These are phyloP conservation scores for Mythimna pallens DNA, from an alignment of 2,888 invertebrate genomes.

Conservation along the genomic window DNA sequence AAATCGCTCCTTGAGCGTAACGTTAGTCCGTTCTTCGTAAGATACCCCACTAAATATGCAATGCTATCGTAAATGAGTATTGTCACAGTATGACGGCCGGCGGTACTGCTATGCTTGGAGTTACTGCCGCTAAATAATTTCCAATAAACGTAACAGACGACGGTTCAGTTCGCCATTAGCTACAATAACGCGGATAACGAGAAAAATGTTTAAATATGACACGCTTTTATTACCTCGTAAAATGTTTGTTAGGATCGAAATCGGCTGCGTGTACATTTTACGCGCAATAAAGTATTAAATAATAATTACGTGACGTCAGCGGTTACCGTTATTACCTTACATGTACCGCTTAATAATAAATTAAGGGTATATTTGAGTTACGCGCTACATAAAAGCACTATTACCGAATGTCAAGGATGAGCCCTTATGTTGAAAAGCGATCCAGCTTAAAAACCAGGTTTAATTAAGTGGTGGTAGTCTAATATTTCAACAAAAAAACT, in stretches of 20 bases:
- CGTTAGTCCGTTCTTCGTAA: not conserved
- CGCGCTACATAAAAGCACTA: not conserved
- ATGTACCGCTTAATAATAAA: not conserved
- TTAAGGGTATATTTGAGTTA: not conserved
- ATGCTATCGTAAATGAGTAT: conserved; percentile 26
- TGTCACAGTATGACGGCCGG: conserved; percentile 17
- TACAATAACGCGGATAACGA: conserved; percentile 55
- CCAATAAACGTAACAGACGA: conserved; percentile 69
- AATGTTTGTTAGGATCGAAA: conserved; percentile 69
- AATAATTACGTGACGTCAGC: conserved; percentile 60
- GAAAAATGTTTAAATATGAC: conserved; percentile 67
- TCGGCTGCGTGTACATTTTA: conserved; percentile 59
- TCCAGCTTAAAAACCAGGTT: not conserved
- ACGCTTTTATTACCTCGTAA: conserved; percentile 71
- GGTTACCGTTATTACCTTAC: conserved; percentile 17
- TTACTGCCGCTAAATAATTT: conserved; percentile 65
- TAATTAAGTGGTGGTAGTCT: not conserved
- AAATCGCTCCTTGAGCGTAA: not conserved
- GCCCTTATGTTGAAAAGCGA: not conserved
- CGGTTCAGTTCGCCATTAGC: conserved; percentile 67
- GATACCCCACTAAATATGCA: conserved; percentile 36
- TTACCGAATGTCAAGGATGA: not conserved
- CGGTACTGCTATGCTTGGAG: conserved; percentile 51
- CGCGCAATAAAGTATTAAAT: conserved; percentile 67
- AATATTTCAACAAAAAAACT: not conserved